Base-by-base conservation (phyloP, 2,888 invertebrate species). In the Hedychridium roseum region DNA sequence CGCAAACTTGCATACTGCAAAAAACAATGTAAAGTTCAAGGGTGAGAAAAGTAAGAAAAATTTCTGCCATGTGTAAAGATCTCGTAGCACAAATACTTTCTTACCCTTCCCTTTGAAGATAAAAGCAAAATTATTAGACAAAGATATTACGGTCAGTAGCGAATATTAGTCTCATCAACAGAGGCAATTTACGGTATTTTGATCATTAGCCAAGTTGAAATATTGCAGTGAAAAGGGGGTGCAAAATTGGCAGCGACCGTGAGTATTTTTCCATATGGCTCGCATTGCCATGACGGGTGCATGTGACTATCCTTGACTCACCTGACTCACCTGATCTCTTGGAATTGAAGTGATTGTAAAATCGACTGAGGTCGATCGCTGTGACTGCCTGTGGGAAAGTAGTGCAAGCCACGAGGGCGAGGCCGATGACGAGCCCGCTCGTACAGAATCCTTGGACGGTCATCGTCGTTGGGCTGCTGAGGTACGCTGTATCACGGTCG, bases 351-450 rank as follows among this genome's bases (percentile, higher is more conserved):
- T 91, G 91, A 12, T 91, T 91, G 71, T 92, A 92, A 46, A 92
- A 85, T 57, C 89, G 86, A 80, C 88, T 90, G 66, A 92, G 85
- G 82, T 92, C 92, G 66, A 92, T 86, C 58, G 90, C 88, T 75
- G 85, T 82, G 64, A 85, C 86, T 44, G 85, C 82, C 66, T 84
- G 84, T 37, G 88, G 88, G 70, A 88, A 83, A 64, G 87, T 83
- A 70, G 86, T 84, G 79, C 87, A 84, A 52, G 68, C 66, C 54
- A 73, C 67, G 53, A 79, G 75, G 68, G 77, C 78, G 69, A 80
- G 73, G 69, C 77, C 73, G 59, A 78, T 70, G 53, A 72, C 73
- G 46, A 50, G 54, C 54, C 62, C 53, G 62, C 78, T 57, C 56
- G 67, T 70, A 50, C 57, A 61, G 50, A 67, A 46, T 42, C 66